Evolutionary conservation across 2,797 vertebrate genomes (phyloP).

Genomic region (Diceros bicornis): DNA sequence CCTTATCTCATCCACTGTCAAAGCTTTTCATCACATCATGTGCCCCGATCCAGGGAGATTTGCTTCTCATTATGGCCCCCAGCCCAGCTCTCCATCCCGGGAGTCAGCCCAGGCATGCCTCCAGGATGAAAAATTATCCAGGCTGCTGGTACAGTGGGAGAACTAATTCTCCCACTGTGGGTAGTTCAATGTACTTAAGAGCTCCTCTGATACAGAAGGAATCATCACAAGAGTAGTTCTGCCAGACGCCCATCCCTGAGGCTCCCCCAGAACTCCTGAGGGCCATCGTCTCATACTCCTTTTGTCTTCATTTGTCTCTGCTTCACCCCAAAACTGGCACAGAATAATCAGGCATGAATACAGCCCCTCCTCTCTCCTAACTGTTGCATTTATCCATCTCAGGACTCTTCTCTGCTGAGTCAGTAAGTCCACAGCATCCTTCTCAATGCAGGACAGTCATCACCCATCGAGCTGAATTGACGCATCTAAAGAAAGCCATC

Average conservation of each 20-base stretch:
- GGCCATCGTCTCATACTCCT: rapidly evolving
- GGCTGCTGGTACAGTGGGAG: not conserved
- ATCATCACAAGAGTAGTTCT: not conserved
- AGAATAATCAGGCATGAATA: not conserved
- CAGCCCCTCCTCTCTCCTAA: not conserved
- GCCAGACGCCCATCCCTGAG: rapidly evolving
- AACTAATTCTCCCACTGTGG: not conserved
- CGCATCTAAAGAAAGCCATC: not conserved
- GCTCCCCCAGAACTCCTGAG: not conserved
- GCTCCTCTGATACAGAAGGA: not conserved
- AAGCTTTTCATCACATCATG: constrained; percentile 37
- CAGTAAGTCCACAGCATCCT: not conserved
- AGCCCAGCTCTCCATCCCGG: constrained; percentile 21
- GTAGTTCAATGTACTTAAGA: not conserved
- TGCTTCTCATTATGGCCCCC: constrained; percentile 50
- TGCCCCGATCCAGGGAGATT: not conserved
- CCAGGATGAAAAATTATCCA: not conserved
- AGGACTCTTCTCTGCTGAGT: not conserved
- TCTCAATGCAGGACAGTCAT: not conserved
- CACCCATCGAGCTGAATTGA: not conserved
- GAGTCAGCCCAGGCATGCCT: not conserved
- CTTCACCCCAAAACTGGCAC: not conserved
- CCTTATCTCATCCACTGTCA: constrained; percentile 33
- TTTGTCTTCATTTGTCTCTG: not conserved
- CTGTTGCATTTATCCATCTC: not conserved